Percentiles rank a stretch among this genome's conserved stretches.
These are phyloP conservation scores for Tenthredo mesomela DNA, from an alignment of 2,888 invertebrate genomes.

Conservation along the genomic window DNA sequence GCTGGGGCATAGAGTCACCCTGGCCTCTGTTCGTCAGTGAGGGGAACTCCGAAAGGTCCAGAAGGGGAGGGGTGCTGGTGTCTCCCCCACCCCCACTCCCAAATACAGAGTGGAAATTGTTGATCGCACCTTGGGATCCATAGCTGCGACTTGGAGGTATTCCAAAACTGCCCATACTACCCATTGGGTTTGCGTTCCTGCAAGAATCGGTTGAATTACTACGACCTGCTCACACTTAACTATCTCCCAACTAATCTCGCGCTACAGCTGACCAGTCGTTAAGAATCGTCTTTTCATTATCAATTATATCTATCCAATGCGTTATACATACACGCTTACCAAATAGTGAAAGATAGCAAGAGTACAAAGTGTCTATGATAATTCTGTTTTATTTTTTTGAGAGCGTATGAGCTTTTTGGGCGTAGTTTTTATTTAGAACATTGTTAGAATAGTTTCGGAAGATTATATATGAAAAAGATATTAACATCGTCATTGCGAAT, in stretches of 20 bases:
- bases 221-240: slow-evolving; percentile 28
- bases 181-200: slow-evolving; percentile 82
- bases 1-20: slow-evolving; percentile 88
- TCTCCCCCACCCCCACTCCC: slow-evolving; percentile 83
- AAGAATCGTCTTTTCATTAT: slow-evolving; percentile 18
- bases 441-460: not conserved
- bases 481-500: not conserved
- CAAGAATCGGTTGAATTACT: slow-evolving; percentile 65
- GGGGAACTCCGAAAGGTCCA: slow-evolving; percentile 96
- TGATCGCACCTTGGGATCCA: slow-evolving; percentile 78
- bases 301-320: not conserved
- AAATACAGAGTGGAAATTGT: slow-evolving; percentile 90
- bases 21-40: slow-evolving; percentile 93
- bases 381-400: not conserved
- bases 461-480: not conserved
- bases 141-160: slow-evolving; percentile 80
- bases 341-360: not conserved
- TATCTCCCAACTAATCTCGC: slow-evolving; percentile 50
- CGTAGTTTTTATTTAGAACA: not conserved
- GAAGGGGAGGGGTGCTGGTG: slow-evolving; percentile 90
- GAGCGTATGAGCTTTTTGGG: not conserved
- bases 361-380: not conserved
- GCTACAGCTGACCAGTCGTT: slow-evolving; percentile 16
- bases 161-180: slow-evolving; percentile 84
- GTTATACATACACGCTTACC: not conserved